Base-by-base conservation (phyloP, 1,140 invertebrate species). In the Apocrypta bakeri region DNA sequence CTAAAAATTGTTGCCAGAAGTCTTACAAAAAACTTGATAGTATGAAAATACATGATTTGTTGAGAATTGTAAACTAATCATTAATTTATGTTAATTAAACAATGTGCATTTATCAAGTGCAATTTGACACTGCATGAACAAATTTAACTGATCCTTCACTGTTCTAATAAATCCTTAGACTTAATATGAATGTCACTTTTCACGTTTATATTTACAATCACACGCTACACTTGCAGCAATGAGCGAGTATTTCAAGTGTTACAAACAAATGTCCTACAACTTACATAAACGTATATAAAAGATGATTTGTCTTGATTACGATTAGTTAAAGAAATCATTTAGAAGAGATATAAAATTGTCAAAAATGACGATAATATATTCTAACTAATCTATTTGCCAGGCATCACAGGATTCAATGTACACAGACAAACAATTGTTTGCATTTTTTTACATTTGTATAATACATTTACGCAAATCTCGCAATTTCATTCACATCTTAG, bases 381-480 rank as follows among this genome's bases (percentile, higher is more conserved):
- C 25, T 48, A 83, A 79, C 56, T 74, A 74, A 83, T 77, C 56
- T 74, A 83, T 9, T 66, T 64, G n/a, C 61, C 77, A 80, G 64
- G 40, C 76, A 80, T 83, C 77, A 83, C 82, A 83, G 77, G 9
- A 79, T 79, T 83, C 69, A 83, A 76, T 83, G 64, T 79, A 83
- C 82, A 83, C 42, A 27, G 8, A 75, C 71, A 83, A 83, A 83
- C 77, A 37, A 69, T 83, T 69, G 82, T 83, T 83, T 83, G 77
- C 40, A 74, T 75, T 21, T 83, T 83, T 83, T 83, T 83, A 83
- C 82, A 80, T 69, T 79, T 75, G n/a, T 79, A 79, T 75, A 79
- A 79, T 79, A 83, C 77, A 80, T 48, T 68, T 48, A 74, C 72
- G 61, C 42, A 72, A 9, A 79, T 69, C 69, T 83, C 37, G 64